Percentiles rank a stretch among this genome's conserved stretches.
Evolutionary conservation across 2,797 vertebrate species (phyloP).

Genomic region (Lophotriccus pileatus): DNA sequence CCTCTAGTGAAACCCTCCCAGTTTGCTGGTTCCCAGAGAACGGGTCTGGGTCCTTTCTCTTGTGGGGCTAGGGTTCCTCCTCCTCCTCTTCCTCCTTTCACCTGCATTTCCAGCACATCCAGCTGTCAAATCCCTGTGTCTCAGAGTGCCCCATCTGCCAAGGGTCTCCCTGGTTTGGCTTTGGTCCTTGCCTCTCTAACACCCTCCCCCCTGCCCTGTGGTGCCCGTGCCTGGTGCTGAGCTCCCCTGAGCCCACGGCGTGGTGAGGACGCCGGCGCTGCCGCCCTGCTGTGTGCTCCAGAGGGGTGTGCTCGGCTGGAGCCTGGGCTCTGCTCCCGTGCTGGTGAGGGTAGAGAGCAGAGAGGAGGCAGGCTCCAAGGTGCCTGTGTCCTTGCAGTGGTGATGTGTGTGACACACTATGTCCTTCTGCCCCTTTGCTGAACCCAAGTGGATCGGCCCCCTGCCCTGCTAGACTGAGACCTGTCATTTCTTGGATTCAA

Average conservation of each 20-base stretch:
- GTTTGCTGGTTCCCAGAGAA: neutral
- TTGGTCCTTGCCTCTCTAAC: neutral
- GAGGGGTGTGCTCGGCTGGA: neutral
- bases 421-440: neutral
- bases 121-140: neutral
- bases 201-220: neutral
- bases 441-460: neutral
- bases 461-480: neutral
- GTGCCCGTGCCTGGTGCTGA: neutral
- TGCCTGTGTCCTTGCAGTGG: neutral
- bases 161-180: neutral
- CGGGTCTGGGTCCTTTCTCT: neutral
- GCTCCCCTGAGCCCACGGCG: fast-evolving
- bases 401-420: neutral
- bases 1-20: neutral
- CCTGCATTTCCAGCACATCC: neutral
- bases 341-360: neutral
- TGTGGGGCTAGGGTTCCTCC: neutral
- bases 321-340: fast-evolving
- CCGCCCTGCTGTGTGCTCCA: neutral
- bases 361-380: neutral
- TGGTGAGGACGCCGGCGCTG: fast-evolving
- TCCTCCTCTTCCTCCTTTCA: neutral
- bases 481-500: neutral
- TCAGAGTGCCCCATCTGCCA: neutral